phyloP scores from a whole-genome alignment of 2,113 vertebrate genomes.

The Geothlypis trichas region DNA sequence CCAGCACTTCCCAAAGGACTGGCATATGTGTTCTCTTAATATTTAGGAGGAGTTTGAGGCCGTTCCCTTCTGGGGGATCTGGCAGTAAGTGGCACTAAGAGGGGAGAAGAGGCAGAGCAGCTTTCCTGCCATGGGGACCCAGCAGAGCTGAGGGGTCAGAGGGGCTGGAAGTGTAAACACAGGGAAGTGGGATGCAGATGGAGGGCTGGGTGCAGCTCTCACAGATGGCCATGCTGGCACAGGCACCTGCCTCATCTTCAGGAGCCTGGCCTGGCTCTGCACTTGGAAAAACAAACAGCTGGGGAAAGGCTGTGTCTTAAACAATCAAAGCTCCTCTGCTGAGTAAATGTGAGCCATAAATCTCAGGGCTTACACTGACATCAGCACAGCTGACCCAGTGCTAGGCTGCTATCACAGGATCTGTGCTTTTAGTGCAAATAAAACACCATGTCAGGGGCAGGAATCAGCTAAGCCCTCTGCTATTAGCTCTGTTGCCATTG shows the following conservation, averaged over 20 bases:
- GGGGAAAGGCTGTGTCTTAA: not conserved
- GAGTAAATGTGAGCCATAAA: not conserved
- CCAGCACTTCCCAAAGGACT: not conserved
- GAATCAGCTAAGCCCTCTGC: not conserved
- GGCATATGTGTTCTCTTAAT: rapidly evolving
- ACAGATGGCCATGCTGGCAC: not conserved
- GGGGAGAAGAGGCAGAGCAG: not conserved
- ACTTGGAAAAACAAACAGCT: not conserved
- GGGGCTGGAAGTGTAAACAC: not conserved
- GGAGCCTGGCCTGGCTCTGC: not conserved
- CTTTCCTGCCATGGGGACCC: not conserved
- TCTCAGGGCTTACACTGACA: not conserved
- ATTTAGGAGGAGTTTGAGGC: rapidly evolving
- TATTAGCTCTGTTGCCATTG: not conserved
- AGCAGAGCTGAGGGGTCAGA: not conserved
- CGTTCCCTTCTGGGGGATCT: not conserved
- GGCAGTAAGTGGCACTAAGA: not conserved
- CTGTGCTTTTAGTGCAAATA: not conserved
- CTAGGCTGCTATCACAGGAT: not conserved
- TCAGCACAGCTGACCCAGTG: not conserved
- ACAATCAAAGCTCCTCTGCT: not conserved
- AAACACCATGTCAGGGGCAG: not conserved
- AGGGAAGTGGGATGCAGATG: not conserved
- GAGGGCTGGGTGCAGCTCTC: not conserved
- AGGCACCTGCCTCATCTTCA: not conserved